These are phyloP conservation scores for Iguana delicatissima DNA, from an alignment of 2,797 vertebrate genomes.

Conservation along the genomic window DNA sequence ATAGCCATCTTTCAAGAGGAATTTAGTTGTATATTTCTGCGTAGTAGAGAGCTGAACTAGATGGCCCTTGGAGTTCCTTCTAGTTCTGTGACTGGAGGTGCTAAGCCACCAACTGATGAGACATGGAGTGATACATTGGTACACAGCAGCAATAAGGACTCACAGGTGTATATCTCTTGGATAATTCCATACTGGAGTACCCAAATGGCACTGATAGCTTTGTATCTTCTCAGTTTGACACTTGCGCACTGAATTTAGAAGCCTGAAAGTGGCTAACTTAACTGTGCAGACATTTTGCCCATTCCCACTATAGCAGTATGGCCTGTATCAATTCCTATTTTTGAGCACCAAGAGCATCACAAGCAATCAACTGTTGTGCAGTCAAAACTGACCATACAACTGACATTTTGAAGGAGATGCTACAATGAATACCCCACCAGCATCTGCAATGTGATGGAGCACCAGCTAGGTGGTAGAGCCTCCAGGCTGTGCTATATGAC, in stretches of 20 bases:
- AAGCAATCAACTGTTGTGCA: neutral
- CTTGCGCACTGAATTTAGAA: neutral
- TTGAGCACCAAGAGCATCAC: neutral
- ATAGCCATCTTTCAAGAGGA: no score
- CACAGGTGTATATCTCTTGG: neutral
- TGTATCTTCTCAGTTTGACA: neutral
- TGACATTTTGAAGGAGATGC: neutral
- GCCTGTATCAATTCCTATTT: neutral
- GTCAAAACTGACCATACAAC: neutral
- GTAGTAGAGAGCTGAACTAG: no score
- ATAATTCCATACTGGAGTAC: neutral
- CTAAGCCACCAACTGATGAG: neutral
- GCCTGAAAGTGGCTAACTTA: neutral
- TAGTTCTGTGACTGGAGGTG: neutral
- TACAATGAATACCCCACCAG: neutral
- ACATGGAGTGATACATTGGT: neutral
- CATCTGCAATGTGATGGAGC: neutral
- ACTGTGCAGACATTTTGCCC: neutral
- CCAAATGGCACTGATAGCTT: neutral
- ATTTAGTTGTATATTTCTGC: no score
- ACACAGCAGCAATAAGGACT: neutral
- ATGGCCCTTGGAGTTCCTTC: no score
- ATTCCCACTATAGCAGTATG: neutral
- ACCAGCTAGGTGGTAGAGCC: accelerated
- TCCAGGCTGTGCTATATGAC: neutral